A percentile compares a stretch with the other conserved stretches of the same genome.
These are phyloP conservation scores for Babylonia areolata DNA, from an alignment of 1,140 invertebrate species.

Conservation along the genomic window DNA sequence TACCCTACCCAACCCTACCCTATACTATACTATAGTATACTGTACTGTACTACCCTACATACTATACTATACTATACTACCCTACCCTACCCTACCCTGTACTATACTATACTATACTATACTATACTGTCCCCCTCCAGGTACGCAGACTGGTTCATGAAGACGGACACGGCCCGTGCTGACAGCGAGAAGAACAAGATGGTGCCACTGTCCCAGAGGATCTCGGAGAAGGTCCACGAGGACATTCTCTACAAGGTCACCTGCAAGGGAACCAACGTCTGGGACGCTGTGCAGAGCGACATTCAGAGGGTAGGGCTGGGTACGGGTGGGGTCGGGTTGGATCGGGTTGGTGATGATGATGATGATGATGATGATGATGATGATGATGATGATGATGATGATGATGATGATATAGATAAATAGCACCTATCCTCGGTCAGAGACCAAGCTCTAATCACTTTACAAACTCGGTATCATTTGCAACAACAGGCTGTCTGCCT, in stretches of 20 bases:
- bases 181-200: slow-evolving; percentile 43
- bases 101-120: background rate
- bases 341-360: background rate
- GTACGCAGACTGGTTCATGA: slow-evolving; percentile 58
- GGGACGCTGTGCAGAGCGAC: slow-evolving; percentile 46
- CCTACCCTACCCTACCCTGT: background rate
- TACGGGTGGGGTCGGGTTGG: background rate
- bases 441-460: background rate
- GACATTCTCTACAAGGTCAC: slow-evolving; percentile 54
- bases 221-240: slow-evolving; percentile 35
- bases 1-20: too few relatives aligned
- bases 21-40: background rate
- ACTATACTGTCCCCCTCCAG: background rate
- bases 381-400: background rate
- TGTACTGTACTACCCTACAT: background rate
- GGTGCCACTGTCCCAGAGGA: slow-evolving; percentile 49
- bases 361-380: background rate
- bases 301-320: slow-evolving; percentile 17
- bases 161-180: slow-evolving; percentile 29
- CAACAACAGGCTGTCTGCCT: too few relatives aligned
- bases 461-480: too few relatives aligned
- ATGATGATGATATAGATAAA: background rate
- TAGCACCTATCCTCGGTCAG: too few relatives aligned
- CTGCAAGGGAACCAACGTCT: slow-evolving; percentile 54
- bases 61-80: background rate